phyloP scores from a whole-genome alignment of 2,888 invertebrate genomes.

The Ctena decussata region DNA sequence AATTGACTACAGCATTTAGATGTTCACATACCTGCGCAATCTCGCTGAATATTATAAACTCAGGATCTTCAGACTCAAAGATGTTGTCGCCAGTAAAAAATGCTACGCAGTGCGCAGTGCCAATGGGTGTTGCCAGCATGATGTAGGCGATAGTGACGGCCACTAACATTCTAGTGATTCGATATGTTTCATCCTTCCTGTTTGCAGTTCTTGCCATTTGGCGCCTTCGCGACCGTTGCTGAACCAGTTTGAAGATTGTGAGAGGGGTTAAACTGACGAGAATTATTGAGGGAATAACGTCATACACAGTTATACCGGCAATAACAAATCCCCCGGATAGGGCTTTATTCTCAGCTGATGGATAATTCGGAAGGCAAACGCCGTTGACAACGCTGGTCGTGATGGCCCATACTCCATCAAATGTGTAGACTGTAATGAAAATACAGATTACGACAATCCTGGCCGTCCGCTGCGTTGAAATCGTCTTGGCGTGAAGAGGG shows the following conservation, averaged over 20 bases:
- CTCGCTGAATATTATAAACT: constrained; percentile 68
- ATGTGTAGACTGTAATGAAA: constrained; percentile 20
- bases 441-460: constrained; percentile 14
- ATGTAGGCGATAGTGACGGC: constrained; percentile 70
- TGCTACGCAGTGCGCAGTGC: constrained; percentile 66
- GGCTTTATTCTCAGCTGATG: constrained; percentile 15
- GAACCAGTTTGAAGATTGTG: constrained; percentile 51
- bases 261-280: constrained; percentile 62
- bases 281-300: constrained; percentile 62
- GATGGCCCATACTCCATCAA: constrained; percentile 62
- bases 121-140: constrained; percentile 69
- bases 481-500: constrained; percentile 56
- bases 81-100: constrained; percentile 62
- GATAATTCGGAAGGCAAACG: constrained; percentile 28
- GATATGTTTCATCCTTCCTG: constrained; percentile 44
- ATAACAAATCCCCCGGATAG: constrained; percentile 45
- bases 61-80: constrained; percentile 57
- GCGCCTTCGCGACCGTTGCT: constrained; percentile 14
- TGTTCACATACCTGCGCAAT: constrained; percentile 71
- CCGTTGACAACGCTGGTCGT: constrained; percentile 57
- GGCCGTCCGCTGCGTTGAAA: constrained; percentile 51
- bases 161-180: constrained; percentile 72
- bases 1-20: constrained; percentile 76
- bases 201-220: not conserved
- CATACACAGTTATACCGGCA: constrained; percentile 56